phyloP scores from a whole-genome alignment of 2,113 vertebrate genomes.

The Hippopotamus amphibius region DNA sequence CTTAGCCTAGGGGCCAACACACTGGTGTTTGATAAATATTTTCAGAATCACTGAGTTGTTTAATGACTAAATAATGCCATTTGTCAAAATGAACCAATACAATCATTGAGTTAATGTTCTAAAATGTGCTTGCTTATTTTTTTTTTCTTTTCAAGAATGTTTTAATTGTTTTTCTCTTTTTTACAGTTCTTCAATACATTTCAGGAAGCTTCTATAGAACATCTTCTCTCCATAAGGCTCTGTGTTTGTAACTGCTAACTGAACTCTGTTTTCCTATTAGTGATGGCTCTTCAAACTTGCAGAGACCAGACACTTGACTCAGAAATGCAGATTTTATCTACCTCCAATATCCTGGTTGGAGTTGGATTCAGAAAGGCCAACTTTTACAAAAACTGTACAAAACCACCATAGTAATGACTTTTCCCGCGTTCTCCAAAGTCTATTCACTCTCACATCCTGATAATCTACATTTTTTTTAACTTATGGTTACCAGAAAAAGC shows the following conservation, averaged over 20 bases:
- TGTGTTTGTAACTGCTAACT: neutral
- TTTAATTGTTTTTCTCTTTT: neutral
- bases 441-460: neutral
- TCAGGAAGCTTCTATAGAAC: neutral
- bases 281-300: neutral
- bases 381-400: neutral
- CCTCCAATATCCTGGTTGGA: neutral
- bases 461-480: neutral
- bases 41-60: neutral
- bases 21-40: neutral
- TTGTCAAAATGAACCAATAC: neutral
- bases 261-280: neutral
- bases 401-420: neutral
- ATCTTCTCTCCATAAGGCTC: neutral
- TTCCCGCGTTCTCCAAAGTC: neutral
- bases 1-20: neutral
- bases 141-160: neutral
- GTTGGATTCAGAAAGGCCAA: neutral
- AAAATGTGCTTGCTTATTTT: neutral
- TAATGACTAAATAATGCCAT: neutral
- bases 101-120: neutral
- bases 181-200: neutral
- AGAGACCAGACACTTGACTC: neutral
- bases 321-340: neutral
- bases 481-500: neutral